These are phyloP conservation scores for Orchestia grillus DNA, from an alignment of 1,140 invertebrate species.

Conservation along the genomic window DNA sequence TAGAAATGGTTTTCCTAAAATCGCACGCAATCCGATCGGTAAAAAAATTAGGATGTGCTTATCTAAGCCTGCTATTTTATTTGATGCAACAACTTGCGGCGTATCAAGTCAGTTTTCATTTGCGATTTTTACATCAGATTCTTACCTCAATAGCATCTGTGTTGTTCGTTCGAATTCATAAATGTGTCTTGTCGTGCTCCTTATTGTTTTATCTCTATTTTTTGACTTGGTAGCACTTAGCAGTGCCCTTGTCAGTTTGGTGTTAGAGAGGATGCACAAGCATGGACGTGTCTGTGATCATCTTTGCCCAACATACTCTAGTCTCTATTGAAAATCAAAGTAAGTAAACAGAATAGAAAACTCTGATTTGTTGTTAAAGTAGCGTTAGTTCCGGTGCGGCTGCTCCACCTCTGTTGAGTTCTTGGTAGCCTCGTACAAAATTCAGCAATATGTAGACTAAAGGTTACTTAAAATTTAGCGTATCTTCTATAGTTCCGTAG, in stretches of 20 bases:
- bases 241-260: conserved; percentile 24
- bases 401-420: not conserved
- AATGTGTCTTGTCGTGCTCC: not conserved
- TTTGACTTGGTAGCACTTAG: not conserved
- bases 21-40: too few species aligned
- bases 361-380: not conserved
- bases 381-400: not conserved
- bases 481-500: not conserved
- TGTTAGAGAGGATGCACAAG: conserved; percentile 47
- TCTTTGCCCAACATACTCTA: conserved; percentile 48
- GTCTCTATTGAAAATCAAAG: not conserved
- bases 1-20: too few species aligned
- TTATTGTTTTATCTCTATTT: not conserved
- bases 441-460: not conserved
- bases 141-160: too few species aligned
- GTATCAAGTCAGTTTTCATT: too few species aligned
- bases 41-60: too few species aligned
- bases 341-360: not conserved
- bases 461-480: not conserved
- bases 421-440: not conserved
- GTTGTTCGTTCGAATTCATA: not conserved
- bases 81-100: too few species aligned
- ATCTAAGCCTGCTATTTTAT: too few species aligned
- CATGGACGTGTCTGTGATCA: conserved; percentile 48
- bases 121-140: too few species aligned